Base-by-base conservation (phyloP, 2,888 invertebrate genomes). In the Sarcophaga subvicina region DNA sequence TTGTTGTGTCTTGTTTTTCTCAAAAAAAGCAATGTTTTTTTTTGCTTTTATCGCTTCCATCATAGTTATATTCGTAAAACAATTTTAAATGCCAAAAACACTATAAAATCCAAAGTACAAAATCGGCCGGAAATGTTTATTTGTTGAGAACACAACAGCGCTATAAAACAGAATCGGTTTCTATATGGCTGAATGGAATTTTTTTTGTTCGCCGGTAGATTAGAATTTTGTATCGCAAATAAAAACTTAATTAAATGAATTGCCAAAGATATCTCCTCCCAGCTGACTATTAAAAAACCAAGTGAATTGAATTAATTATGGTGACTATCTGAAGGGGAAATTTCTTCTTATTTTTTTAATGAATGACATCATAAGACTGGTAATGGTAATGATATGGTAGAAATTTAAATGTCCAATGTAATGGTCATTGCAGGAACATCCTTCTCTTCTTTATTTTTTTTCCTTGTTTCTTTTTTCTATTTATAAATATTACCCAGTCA, bases 401-500 rank as follows among this genome's bases (percentile, higher is more conserved):
- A 37, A 37, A 37, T 45, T 37, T 64, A 64, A 64, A 17, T 27
- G 17, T 25, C 8, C 11, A 37, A 37, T 10, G 17, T 45, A 37
- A 37, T 37, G 37, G 10, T 37, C 37, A 37, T 37, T 37, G 37
- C 37, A 37, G 8, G 37, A 37, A 37, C 37, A 37, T 37, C 10
- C 37, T 8, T 37, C 37, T 37, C 37, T 37, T 37, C 37, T 37
- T 37, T 37, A 0, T 27, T 37, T 37, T 6, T 37, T 37, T 22
- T 22, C 22, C 22, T 22, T 22, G 22, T 22, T 22, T 22, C 37
- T 37, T 10, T 45, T 47, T 67, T 66, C n/a, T 37, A n/a, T 66
- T 54, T 14, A 69, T 10, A 70, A 70, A 54, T 49, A 70, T 54
- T 54, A 25, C 25, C 25, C 54, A 70, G 70, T 54, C 70, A 49